Conservation (phyloP, 2,888 invertebrate genomes). For the Rotaria sp. region DNA sequence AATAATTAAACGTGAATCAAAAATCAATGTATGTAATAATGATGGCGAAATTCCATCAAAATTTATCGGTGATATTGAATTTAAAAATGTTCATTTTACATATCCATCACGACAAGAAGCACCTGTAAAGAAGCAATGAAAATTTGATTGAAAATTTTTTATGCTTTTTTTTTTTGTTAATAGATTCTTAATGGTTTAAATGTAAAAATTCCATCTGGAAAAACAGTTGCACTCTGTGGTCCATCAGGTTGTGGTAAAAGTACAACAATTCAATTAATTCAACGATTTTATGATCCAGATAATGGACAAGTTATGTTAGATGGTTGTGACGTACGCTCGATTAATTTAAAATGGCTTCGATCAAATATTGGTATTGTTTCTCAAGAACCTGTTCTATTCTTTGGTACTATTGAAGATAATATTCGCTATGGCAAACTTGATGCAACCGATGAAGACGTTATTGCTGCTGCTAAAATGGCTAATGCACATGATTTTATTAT, state of each 20-base stretch:
- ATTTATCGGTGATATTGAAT: conserved; percentile 48
- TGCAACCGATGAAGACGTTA: conserved; percentile 62
- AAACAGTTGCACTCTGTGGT: conserved; percentile 40
- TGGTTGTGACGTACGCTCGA: conserved; percentile 52
- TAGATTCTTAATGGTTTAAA: conserved; percentile 54
- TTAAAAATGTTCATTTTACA: conserved; percentile 52
- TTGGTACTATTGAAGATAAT: conserved; percentile 62
- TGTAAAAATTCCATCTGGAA: conserved; percentile 35
- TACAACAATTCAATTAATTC: conserved; percentile 36
- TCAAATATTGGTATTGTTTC: conserved; percentile 44
- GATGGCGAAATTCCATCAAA: conserved; percentile 13
- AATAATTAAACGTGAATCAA: conserved; percentile 63
- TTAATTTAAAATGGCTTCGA: conserved; percentile 56
- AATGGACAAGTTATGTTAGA: conserved; percentile 49
- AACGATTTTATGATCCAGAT: conserved; percentile 39
- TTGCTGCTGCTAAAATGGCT: conserved; percentile 50
- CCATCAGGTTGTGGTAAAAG: conserved; percentile 31
- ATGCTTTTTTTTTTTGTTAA: neutral
- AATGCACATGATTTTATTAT: conserved; percentile 54
- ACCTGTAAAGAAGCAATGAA: conserved; percentile 47
- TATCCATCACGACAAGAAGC: conserved; percentile 54
- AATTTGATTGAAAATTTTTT: neutral
- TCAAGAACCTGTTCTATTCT: conserved; percentile 62
- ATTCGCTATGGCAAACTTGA: conserved; percentile 64
- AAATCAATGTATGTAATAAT: conserved; percentile 32